Evolutionary conservation across 2,113 vertebrate species (phyloP), one percentile per base, ranked within the genome.

Genomic region (zebrafish (Danio rerio)): DNA sequence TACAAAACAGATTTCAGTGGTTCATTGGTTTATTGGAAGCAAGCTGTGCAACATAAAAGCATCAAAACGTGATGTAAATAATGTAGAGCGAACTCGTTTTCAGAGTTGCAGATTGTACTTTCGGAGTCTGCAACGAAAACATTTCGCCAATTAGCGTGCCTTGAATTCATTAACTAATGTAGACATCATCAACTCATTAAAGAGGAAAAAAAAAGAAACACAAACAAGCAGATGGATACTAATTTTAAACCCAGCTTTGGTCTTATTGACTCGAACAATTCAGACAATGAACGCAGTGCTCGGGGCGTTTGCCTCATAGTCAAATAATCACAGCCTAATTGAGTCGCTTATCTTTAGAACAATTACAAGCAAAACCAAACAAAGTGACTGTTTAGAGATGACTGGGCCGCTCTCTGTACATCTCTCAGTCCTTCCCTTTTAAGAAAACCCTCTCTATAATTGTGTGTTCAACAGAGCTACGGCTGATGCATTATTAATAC

Each of bases 281-380:
- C 66, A 0, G 74, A 69, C 72, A 85, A 86, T 84, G 87, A 89
- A 90, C 84, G 69, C 73, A 86, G 86, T 87, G 86, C 90, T 91
- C 80, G 5, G 82, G 88, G 90, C 73, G 49, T 79, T 87, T 81
- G 86, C 72, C 84, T 85, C 85, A 58, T 81, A 81, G 88, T 86
- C 83, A 90, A 90, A 92, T 90, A 90, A 92, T 89, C 86, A 78
- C 61, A 12, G 85, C 61, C 87, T 93, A 93, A 94, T 92, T 92
- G 90, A 89, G 86, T 87, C 87, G 81, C 89, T 92, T 92, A 91
- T 91, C 86, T 91, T 88, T 88, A 88, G 88, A 91, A 89, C 88
- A 89, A 91, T 91, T 89, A 91, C 88, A 89, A 82, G 86, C 83
- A 85, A 89, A 89, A 91, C 75, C 85, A 88, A 90, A 91, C 83